Evolutionary conservation across 2,113 vertebrate species (phyloP).

Genomic region (Cnemophilus loriae): DNA sequence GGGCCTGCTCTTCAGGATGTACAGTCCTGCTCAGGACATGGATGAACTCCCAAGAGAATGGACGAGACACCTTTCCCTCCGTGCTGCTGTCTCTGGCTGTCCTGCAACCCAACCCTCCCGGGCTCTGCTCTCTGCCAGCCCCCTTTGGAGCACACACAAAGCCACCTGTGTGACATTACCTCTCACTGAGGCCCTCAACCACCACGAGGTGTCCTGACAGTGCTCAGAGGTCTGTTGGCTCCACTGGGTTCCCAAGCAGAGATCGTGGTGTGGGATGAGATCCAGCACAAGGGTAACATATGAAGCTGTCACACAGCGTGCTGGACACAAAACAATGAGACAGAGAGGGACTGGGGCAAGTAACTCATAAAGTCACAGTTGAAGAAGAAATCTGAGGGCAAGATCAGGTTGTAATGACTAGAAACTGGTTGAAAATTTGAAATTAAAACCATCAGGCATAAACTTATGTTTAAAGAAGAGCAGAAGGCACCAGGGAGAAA

Average conservation of each 20-base stretch:
- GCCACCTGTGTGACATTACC: neutral
- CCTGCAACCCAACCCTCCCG: neutral
- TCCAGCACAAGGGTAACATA: neutral
- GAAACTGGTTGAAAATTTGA: neutral
- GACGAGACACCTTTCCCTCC: neutral
- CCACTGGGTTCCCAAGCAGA: fast-evolving
- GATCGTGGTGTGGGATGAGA: fast-evolving
- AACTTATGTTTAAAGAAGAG: neutral
- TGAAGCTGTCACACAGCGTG: neutral
- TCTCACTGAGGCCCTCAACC: neutral
- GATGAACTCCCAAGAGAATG: neutral
- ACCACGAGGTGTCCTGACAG: neutral
- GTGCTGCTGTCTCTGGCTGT: neutral
- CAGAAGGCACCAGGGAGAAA: neutral
- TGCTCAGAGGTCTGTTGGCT: neutral
- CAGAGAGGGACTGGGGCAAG: neutral
- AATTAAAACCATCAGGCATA: neutral
- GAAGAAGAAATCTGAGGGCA: neutral
- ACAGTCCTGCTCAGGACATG: neutral
- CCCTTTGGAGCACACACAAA: neutral
- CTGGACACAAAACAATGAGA: neutral
- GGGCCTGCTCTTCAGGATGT: neutral
- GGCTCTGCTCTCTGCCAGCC: neutral
- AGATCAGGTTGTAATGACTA: neutral
- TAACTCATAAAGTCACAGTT: neutral